A percentile compares a stretch with the other conserved stretches of the same genome.
These are phyloP conservation scores for Chouioia cunea DNA, from an alignment of 2,888 invertebrate species.

Conservation along the genomic window DNA sequence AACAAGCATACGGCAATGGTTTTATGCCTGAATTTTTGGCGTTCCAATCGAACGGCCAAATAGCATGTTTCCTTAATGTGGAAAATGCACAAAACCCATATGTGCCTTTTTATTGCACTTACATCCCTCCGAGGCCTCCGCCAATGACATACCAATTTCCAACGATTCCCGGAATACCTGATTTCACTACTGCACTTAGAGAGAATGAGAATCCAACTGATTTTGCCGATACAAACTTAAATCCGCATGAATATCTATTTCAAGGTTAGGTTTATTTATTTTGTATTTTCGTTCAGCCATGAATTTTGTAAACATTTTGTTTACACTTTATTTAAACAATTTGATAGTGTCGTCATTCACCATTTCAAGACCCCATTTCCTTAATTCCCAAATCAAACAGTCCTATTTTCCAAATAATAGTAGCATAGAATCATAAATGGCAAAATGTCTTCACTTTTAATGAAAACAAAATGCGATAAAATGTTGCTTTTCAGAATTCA, in stretches of 20 bases:
- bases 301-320: too few relatives aligned
- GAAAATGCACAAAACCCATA: conserved; percentile 4
- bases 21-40: conserved; percentile 31
- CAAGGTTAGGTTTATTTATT: not conserved
- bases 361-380: too few relatives aligned
- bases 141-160: conserved; percentile 53
- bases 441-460: not conserved
- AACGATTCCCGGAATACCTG: conserved; percentile 50
- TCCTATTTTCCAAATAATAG: too few relatives aligned
- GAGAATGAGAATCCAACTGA: too few relatives aligned
- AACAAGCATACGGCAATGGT: conserved; percentile 9
- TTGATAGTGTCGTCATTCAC: too few relatives aligned
- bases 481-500: conserved; percentile 1
- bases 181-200: conserved; percentile 14
- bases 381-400: too few relatives aligned
- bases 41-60: conserved; percentile 29
- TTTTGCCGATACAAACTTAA: not conserved
- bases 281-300: too few relatives aligned
- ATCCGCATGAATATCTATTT: not conserved
- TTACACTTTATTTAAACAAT: too few relatives aligned
- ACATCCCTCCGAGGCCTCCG: conserved; percentile 52
- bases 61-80: conserved; percentile 20
- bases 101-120: conserved; percentile 55
- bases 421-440: too few relatives aligned
- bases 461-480: not conserved